Conservation (phyloP, 2,113 vertebrate genomes). For the Dermatemys mawii region DNA sequence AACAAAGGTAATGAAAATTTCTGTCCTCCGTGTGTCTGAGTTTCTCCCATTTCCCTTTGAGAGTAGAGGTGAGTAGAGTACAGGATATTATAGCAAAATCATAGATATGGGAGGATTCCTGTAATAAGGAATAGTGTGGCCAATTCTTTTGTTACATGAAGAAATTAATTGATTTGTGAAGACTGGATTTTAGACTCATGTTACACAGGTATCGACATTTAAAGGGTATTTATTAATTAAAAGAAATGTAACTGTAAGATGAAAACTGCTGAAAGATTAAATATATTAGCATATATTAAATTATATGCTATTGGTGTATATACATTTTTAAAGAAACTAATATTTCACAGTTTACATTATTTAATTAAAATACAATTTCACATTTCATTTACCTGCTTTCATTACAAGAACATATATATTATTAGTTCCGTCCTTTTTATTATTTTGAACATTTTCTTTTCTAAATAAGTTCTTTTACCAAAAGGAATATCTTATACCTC, state of each 20-base stretch:
- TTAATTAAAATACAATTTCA: conserved; percentile 18
- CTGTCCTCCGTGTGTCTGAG: neutral
- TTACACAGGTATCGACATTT: conserved; percentile 10
- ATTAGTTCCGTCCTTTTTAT: neutral
- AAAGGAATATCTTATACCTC: neutral
- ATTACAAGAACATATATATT: neutral
- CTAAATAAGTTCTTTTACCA: neutral
- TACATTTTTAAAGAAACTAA: neutral
- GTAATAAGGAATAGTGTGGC: conserved; percentile 29
- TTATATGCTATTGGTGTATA: neutral
- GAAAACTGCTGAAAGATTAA: conserved; percentile 3
- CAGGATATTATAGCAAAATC: neutral
- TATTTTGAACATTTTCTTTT: neutral
- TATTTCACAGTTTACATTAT: conserved; percentile 13
- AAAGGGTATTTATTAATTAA: conserved; percentile 36
- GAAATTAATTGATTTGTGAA: conserved; percentile 11
- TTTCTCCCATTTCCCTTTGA: neutral
- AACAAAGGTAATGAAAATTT: neutral
- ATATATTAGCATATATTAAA: conserved; percentile 15
- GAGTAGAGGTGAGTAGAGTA: neutral
- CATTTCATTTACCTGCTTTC: conserved; percentile 43
- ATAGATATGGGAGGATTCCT: neutral
- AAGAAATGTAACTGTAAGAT: conserved; percentile 3
- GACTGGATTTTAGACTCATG: conserved; percentile 23
- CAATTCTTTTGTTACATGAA: conserved; percentile 17